phyloP scores from a whole-genome alignment of 2,888 invertebrate species.

The Iselma pallidipennis region DNA sequence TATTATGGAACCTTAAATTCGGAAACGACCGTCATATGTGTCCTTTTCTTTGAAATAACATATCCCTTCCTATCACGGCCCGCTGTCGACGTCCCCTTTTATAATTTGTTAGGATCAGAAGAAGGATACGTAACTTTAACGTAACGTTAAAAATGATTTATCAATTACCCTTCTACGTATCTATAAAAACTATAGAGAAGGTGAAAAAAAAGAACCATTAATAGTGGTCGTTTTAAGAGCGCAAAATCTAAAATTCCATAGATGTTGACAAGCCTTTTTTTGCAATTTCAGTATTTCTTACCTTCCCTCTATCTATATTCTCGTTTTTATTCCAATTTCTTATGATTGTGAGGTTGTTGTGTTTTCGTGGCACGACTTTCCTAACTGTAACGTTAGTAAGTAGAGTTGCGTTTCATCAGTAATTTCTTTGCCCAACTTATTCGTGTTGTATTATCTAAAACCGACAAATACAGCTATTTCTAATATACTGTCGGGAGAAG shows the following conservation, averaged over 20 bases:
- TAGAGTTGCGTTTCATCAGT: constrained; percentile 2
- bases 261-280: background rate
- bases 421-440: background rate
- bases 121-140: background rate
- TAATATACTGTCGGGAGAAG: constrained; percentile 8
- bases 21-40: constrained; percentile 19
- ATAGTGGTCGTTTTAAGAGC: background rate
- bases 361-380: background rate
- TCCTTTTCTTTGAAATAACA: constrained; percentile 10
- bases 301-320: background rate
- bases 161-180: background rate
- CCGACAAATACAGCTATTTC: background rate
- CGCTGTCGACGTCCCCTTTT: constrained; percentile 9
- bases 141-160: constrained; percentile 2
- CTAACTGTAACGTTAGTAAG: background rate
- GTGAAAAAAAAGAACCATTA: background rate
- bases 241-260: background rate
- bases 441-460: background rate
- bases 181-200: background rate
- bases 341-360: background rate
- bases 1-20: constrained; percentile 12
- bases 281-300: background rate
- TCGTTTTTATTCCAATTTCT: background rate
- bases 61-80: constrained; percentile 11
- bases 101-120: constrained; percentile 21